Conservation (phyloP, 2,888 invertebrate genomes). For the Marronus borbonicus region DNA sequence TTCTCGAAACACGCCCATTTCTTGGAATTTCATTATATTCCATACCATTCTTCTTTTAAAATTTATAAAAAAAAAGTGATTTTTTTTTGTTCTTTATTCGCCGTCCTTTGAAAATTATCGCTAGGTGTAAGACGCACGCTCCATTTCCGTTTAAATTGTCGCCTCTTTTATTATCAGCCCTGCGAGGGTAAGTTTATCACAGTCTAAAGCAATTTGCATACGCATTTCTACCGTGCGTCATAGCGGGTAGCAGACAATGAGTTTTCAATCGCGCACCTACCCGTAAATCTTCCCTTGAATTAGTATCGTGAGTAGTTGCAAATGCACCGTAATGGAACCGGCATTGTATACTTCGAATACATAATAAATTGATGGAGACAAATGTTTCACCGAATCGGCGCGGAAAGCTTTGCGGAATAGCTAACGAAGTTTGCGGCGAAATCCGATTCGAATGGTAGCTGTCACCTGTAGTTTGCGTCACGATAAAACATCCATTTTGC, state of each 20-base stretch:
- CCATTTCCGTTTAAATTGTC: background rate
- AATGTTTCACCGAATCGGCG: slow-evolving; percentile 28
- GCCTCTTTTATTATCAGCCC: slow-evolving; percentile 6
- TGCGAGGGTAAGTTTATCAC: slow-evolving; percentile 10
- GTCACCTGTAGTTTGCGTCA: slow-evolving; percentile 13
- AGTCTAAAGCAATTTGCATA: slow-evolving; percentile 38
- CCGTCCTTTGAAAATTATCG: background rate
- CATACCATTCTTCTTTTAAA: too few species aligned
- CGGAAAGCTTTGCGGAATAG: slow-evolving; percentile 10
- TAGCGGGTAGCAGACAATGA: slow-evolving; percentile 30
- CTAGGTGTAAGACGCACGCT: background rate
- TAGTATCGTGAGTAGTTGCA: slow-evolving; percentile 38
- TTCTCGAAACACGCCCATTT: too few species aligned
- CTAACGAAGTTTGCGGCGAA: slow-evolving; percentile 38
- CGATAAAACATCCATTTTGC: slow-evolving; percentile 14
- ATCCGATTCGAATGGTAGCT: slow-evolving; percentile 35
- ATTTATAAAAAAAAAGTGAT: background rate
- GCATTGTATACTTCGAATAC: slow-evolving; percentile 39
- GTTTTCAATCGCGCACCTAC: slow-evolving; percentile 32
- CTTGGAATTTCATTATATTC: too few species aligned
- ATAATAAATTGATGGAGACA: slow-evolving; percentile 42
- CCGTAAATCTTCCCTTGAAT: slow-evolving; percentile 39
- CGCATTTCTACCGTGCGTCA: slow-evolving; percentile 28
- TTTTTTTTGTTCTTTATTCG: background rate
- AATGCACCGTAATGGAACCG: slow-evolving; percentile 40